Base-by-base conservation (phyloP, 2,113 vertebrate species). In the Ploceus nigricollis region DNA sequence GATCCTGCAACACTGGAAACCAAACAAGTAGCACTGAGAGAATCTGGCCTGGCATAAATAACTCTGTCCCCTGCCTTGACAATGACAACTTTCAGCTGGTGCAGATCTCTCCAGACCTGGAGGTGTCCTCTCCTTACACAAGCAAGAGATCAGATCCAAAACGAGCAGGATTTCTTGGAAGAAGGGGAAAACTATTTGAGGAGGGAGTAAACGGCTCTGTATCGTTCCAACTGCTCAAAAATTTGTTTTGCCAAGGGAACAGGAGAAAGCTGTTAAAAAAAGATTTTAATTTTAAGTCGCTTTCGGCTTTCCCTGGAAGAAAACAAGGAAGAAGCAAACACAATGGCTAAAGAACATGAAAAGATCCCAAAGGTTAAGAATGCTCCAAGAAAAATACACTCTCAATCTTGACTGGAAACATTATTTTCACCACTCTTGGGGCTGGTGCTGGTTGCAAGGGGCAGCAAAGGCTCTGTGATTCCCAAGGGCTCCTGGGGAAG, bases 251-350 rank as follows among this genome's bases (percentile, higher is more conserved):
- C 83, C 92, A 91, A 81, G 93, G 92, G 76, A 64, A 90, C 69
- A 90, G 82, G 88, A 96, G 96, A 97, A 96, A 96, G 94, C 82
- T 89, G 86, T 94, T 90, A 96, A 95, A 91, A 94, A 96, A 96
- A 96, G 45, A 76, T 73, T 79, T 95, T 91, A 58, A 76, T 92
- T 89, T 82, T n/a, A n/a, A 76, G 94, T 16, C 85, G 6, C 63
- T 87, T 94, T 68, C 79, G 0, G 90, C 72, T 79, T 88, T 95
- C 87, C 94, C 80, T 84, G 47, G 47, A 78, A 76, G 63, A 97
- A 88, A 72, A 87, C 70, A 88, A 84, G 94, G 77, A 93, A 96
- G 94, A 94, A 53, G 71, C 63, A 24, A 95, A 95, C 89, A 95
- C 93, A 96, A 79, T 92, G 91, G 82, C 57, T 87, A 92, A 71